These are phyloP conservation scores for Cinclus cinclus DNA, from an alignment of 2,113 vertebrate genomes.

Conservation along the genomic window DNA sequence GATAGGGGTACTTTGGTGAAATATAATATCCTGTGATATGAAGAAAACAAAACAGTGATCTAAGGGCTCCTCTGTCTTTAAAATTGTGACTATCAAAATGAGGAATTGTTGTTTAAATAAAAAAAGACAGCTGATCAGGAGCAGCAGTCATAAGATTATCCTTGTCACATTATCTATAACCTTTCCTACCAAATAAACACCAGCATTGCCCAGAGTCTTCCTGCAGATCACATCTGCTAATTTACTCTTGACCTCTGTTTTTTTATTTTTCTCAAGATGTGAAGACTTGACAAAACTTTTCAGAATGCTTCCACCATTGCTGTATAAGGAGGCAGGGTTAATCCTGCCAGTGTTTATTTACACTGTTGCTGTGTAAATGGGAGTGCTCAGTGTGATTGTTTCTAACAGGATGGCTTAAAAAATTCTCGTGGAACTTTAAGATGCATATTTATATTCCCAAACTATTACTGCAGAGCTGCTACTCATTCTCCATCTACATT, in stretches of 20 bases:
- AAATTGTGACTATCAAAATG: neutral
- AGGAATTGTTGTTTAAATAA: neutral
- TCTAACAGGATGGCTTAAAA: neutral
- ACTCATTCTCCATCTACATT: neutral
- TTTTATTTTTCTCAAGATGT: neutral
- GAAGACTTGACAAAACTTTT: neutral
- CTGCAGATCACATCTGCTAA: neutral
- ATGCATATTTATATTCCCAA: neutral
- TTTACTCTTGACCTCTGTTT: neutral
- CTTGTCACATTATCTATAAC: neutral
- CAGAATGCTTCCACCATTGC: neutral
- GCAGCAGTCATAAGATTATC: neutral
- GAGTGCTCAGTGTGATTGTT: neutral
- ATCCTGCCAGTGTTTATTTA: neutral
- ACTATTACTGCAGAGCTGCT: neutral
- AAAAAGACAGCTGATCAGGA: neutral
- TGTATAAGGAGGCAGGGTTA: neutral
- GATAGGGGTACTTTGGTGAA: neutral
- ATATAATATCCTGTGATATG: neutral
- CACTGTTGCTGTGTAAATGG: neutral
- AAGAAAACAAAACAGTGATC: neutral
- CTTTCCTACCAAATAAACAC: neutral
- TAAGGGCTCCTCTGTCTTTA: neutral
- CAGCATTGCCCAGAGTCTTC: neutral
- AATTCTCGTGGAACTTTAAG: neutral